These are phyloP conservation scores for Carcina quercana DNA, from an alignment of 2,888 invertebrate species.

Conservation along the genomic window DNA sequence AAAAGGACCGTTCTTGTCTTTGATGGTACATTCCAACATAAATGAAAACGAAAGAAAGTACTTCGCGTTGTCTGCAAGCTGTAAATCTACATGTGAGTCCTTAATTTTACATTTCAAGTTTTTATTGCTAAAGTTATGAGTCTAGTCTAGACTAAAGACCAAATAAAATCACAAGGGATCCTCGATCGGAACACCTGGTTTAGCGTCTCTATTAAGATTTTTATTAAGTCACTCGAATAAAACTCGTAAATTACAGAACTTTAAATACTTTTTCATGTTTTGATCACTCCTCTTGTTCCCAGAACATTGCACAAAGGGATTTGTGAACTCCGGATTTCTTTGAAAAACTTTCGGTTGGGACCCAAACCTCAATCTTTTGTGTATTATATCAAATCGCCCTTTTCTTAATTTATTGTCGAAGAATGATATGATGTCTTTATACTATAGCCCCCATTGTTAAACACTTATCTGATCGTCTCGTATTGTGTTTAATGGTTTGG, in stretches of 20 bases:
- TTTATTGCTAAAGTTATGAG: too few relatives aligned
- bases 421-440: constrained; percentile 74
- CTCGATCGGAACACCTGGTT: too few relatives aligned
- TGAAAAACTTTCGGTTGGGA: constrained; percentile 50
- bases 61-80: too few relatives aligned
- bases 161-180: too few relatives aligned
- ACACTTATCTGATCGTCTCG: constrained; percentile 68
- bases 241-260: constrained; percentile 39
- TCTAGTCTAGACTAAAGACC: too few relatives aligned
- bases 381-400: constrained; percentile 59
- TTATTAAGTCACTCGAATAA: constrained; percentile 21
- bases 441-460: constrained; percentile 55
- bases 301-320: constrained; percentile 50
- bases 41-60: too few relatives aligned
- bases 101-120: too few relatives aligned
- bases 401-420: constrained; percentile 65
- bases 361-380: constrained; percentile 59
- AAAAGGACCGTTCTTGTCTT: too few relatives aligned
- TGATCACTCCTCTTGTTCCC: constrained; percentile 69
- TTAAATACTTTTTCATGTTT: constrained; percentile 47
- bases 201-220: background rate
- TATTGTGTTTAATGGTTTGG: constrained; percentile 54
- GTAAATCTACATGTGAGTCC: too few relatives aligned
- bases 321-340: constrained; percentile 36
- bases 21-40: too few relatives aligned